Evolutionary conservation across 2,888 invertebrate genomes (phyloP).

Genomic region (Chrysodeixis includens): DNA sequence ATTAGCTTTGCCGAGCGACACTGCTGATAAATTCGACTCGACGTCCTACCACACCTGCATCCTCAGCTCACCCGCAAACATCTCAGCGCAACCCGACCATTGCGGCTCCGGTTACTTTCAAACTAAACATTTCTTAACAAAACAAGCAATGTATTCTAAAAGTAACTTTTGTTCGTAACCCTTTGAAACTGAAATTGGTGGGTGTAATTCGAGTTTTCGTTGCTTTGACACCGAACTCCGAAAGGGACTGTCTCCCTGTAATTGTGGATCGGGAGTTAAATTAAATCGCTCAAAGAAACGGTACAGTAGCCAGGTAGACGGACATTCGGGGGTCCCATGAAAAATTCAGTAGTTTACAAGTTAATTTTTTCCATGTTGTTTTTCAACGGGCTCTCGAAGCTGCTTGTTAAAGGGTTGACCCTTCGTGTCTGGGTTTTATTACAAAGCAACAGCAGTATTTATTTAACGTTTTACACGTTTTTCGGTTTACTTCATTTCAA

Average conservation of each 20-base stretch:
- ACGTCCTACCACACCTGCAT: constrained; percentile 55
- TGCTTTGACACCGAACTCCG: constrained; percentile 78
- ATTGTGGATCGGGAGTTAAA: constrained; percentile 78
- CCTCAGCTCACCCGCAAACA: constrained; percentile 22
- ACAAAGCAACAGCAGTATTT: constrained; percentile 20
- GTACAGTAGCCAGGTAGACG: constrained; percentile 56
- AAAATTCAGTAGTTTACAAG: constrained; percentile 57
- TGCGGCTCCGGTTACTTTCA: constrained; percentile 34
- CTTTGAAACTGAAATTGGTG: constrained; percentile 58
- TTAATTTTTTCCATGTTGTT: constrained; percentile 55
- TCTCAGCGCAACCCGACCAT: constrained; percentile 43
- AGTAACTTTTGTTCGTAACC: constrained; percentile 48
- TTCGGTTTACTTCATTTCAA: constrained; percentile 17
- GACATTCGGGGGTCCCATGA: constrained; percentile 39
- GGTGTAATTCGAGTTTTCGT: constrained; percentile 61
- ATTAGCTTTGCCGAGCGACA: constrained; percentile 80
- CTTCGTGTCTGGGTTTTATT: constrained; percentile 18
- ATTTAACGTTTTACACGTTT: constrained; percentile 1
- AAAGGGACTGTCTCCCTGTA: constrained; percentile 74
- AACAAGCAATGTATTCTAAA: constrained; percentile 55
- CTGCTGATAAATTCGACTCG: constrained; percentile 82
- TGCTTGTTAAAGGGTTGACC: constrained; percentile 31
- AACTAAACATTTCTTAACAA: constrained; percentile 17
- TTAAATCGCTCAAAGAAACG: constrained; percentile 74
- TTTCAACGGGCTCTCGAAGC: constrained; percentile 20